Percentiles rank a stretch among this genome's conserved stretches.
These are phyloP conservation scores for Apostichopus californicus DNA, from an alignment of 35 echinoderm and acorn worm genomes.

Conservation along the genomic window DNA sequence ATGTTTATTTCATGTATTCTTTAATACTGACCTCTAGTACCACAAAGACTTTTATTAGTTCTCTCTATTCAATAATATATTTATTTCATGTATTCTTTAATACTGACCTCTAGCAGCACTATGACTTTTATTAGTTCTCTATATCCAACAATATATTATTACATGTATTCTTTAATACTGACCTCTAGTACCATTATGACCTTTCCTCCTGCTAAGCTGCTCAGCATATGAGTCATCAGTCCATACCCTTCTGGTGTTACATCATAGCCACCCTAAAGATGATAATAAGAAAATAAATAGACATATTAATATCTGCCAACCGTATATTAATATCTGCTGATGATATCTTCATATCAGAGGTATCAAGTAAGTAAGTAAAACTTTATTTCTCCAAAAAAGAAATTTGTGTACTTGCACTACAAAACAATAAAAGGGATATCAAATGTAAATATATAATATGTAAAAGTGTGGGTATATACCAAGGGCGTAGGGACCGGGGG, in stretches of 20 bases:
- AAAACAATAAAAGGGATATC: too few relatives aligned
- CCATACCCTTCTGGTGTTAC: constrained; percentile 87
- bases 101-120: constrained; percentile 78
- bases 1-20: neutral
- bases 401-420: too few relatives aligned
- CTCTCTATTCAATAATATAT: neutral
- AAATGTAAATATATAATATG: too few relatives aligned
- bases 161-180: constrained; percentile 7
- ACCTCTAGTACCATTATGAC: constrained; percentile 90
- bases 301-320: neutral
- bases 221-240: constrained; percentile 91
- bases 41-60: constrained; percentile 57
- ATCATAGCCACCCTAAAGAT: constrained; percentile 72
- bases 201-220: constrained; percentile 77
- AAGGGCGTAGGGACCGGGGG: too few relatives aligned
- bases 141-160: neutral
- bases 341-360: too few relatives aligned
- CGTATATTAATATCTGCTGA: too few relatives aligned
- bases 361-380: too few relatives aligned
- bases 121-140: constrained; percentile 53
- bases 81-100: neutral
- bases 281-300: neutral
- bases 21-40: constrained; percentile 77
- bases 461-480: too few relatives aligned
- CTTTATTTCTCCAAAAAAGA: too few relatives aligned